Evolutionary conservation across 2,888 invertebrate species (phyloP).

Genomic region (Agelastica alni): DNA sequence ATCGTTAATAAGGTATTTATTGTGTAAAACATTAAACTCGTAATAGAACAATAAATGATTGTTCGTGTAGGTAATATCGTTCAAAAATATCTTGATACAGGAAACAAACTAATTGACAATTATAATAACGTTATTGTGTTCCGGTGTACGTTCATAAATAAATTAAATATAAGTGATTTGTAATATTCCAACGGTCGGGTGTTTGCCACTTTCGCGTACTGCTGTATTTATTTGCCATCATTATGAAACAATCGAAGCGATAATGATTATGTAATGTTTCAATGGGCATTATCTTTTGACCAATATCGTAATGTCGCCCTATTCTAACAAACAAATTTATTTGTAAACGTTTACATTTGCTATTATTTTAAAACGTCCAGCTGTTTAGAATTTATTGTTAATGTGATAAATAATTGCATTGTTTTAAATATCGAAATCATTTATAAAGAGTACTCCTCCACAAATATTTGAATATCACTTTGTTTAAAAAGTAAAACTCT

Average conservation of each 20-base stretch:
- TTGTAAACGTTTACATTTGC: background rate
- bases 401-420: too few species aligned
- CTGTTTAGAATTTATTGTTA: too few species aligned
- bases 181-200: conserved; percentile 10
- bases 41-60: conserved; percentile 17
- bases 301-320: conserved; percentile 6
- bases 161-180: conserved; percentile 21
- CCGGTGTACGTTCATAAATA: conserved; percentile 20
- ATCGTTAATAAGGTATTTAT: too few species aligned
- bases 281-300: conserved; percentile 33
- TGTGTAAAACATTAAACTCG: conserved; percentile 16
- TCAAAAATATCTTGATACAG: conserved; percentile 20
- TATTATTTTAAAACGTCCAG: too few species aligned
- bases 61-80: conserved; percentile 11
- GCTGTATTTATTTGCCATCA: conserved; percentile 26
- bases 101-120: conserved; percentile 22
- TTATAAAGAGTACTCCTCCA: too few species aligned
- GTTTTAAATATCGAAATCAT: too few species aligned
- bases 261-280: conserved; percentile 35
- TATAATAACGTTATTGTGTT: conserved; percentile 20
- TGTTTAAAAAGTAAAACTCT: too few species aligned
- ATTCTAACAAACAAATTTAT: background rate
- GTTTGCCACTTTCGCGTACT: conserved; percentile 9
- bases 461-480: too few species aligned
- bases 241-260: conserved; percentile 30